Percentiles rank a stretch among this genome's conserved stretches.
Conservation (phyloP, 2,888 invertebrate species). For the Ichneumoninae sp. region DNA sequence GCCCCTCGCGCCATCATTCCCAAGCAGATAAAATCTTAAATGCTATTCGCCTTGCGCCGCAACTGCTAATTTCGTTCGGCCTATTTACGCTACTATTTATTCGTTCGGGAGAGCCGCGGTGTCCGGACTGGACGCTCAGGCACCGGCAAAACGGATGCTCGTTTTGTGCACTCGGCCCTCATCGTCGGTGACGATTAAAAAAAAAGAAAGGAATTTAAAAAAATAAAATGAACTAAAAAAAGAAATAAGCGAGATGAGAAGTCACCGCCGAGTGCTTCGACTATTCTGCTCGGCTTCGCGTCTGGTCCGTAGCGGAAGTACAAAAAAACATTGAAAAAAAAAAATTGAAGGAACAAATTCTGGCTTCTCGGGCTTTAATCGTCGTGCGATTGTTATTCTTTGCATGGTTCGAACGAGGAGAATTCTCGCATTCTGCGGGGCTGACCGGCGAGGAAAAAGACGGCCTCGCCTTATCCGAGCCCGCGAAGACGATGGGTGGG, state of each 20-base stretch:
- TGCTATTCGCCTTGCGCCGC: constrained; percentile 74
- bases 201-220: neutral
- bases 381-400: constrained; percentile 40
- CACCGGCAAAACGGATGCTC: constrained; percentile 67
- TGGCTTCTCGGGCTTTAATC: neutral
- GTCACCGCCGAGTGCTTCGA: neutral
- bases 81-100: constrained; percentile 77
- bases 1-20: constrained; percentile 65
- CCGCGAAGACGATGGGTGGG: constrained; percentile 7
- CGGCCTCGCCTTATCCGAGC: constrained; percentile 42
- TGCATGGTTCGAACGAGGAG: constrained; percentile 24
- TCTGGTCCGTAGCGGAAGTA: neutral
- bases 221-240: neutral
- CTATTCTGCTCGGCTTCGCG: neutral
- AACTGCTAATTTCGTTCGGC: constrained; percentile 79
- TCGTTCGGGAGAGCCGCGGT: constrained; percentile 75
- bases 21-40: constrained; percentile 76
- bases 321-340: neutral
- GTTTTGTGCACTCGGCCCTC: constrained; percentile 73
- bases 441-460: constrained; percentile 42
- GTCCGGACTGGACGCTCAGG: neutral
- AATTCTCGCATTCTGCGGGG: constrained; percentile 40
- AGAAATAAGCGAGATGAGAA: neutral
- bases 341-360: neutral
- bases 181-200: constrained; percentile 47